Evolutionary conservation across 2,113 vertebrate genomes (phyloP), one percentile per base, ranked within the genome.

Genomic region (Dermatemys mawii): DNA sequence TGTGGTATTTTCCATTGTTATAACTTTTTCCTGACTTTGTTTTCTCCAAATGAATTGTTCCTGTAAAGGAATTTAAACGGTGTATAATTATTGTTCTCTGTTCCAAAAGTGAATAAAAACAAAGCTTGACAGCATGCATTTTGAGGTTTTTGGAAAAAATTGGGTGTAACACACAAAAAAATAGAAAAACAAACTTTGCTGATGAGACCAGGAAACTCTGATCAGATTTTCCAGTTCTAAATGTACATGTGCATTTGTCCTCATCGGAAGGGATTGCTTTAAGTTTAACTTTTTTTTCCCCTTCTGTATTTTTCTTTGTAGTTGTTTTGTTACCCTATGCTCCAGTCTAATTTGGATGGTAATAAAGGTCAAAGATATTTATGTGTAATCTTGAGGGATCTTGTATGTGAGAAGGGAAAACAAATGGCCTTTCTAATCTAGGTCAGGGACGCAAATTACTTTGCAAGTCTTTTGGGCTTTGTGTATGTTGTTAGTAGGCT

Each of bases 171-270:
- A 79, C 78, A 78, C 8, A 73, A 86, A 27, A 27, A 90, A 96
- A 90, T 90, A 90, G 86, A 96, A 97, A 96, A 96, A 93, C 91
- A 97, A 95, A 95, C 92, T 97, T 95, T 85, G 82, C 38, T 86
- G 87, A 63, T 95, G 94, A 88, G 63, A 53, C 54, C 93, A 87
- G 93, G 93, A 97, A 96, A 89, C 67, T 94, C 51, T 19, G 2
- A 81, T 98, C 94, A 97, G 73, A 94, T 98, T 98, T 98, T 98
- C 97, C 97, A 97, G 89, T 94, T 98, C 96, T 88, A 94, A 49
- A 81, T 94, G 63, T 70, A 84, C 90, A 81, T 94, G 70, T 94
- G 70, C 53, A 32, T 81, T 86, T 83, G 44, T 93, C 81, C 41
- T 93, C 81, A 84, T 38, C 93, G 78, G 94, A 63, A 97, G 91